These are phyloP conservation scores for Uloborus plumipes DNA, from an alignment of 2,888 invertebrate genomes.

Conservation along the genomic window DNA sequence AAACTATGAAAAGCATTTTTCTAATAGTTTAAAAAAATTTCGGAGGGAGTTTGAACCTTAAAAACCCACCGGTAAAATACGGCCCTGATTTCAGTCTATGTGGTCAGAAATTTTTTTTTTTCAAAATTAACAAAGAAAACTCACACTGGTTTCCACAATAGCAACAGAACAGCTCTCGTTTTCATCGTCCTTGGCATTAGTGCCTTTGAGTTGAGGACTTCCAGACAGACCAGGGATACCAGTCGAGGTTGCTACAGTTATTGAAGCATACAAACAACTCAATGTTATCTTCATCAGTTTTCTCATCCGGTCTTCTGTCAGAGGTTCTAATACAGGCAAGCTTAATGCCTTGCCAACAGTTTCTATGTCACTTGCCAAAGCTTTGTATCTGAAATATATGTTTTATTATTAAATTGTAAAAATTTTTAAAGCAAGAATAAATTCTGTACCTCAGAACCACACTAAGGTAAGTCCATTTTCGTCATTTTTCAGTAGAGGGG, in stretches of 20 bases:
- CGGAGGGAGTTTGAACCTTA: too few species aligned
- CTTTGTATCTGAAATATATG: slow-evolving; percentile 78
- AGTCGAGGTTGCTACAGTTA: slow-evolving; percentile 72
- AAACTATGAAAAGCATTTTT: too few species aligned
- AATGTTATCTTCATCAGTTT: slow-evolving; percentile 86
- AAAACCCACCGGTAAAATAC: too few species aligned
- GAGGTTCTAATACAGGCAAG: slow-evolving; percentile 88
- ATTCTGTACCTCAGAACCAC: neutral
- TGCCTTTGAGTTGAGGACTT: slow-evolving; percentile 55
- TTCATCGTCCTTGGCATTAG: slow-evolving; percentile 78
- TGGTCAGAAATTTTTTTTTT: neutral
- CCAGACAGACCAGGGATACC: slow-evolving; percentile 68
- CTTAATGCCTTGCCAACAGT: slow-evolving; percentile 87
- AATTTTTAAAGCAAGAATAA: neutral
- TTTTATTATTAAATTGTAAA: neutral
- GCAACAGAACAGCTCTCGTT: slow-evolving; percentile 84
- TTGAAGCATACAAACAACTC: slow-evolving; percentile 81
- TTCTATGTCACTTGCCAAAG: slow-evolving; percentile 85
- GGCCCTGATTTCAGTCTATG: too few species aligned
- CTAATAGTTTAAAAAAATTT: too few species aligned
- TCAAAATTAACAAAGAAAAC: neutral
- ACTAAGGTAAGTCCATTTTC: neutral
- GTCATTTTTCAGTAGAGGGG: too few species aligned
- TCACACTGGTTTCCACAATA: slow-evolving; percentile 85
- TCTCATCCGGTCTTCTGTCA: slow-evolving; percentile 85